phyloP scores from a whole-genome alignment of 2,797 vertebrate species.

The Neosilurus mollespiculum region DNA sequence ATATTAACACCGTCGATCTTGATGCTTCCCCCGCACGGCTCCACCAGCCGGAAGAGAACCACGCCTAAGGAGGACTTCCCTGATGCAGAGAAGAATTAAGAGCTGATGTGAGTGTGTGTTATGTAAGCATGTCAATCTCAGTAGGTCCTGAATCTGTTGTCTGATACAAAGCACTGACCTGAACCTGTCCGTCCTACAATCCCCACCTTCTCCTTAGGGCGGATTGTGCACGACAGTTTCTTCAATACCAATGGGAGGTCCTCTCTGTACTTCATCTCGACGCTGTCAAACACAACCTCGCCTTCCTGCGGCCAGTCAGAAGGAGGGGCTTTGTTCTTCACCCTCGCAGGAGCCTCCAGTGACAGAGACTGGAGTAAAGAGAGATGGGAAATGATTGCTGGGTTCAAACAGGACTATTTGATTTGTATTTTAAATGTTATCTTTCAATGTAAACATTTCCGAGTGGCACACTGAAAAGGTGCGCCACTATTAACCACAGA shows the following conservation, averaged over 20 bases:
- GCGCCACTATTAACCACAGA: no score
- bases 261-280: slow-evolving; percentile 88
- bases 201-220: slow-evolving; percentile 89
- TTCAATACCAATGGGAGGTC: slow-evolving; percentile 88
- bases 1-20: slow-evolving; percentile 87
- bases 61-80: slow-evolving; percentile 91
- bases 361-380: slow-evolving; percentile 69
- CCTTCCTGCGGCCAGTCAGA: slow-evolving; percentile 82
- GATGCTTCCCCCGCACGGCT: slow-evolving; percentile 85
- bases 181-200: slow-evolving; percentile 91
- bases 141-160: neutral
- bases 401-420: neutral
- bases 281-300: slow-evolving; percentile 82
- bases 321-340: slow-evolving; percentile 84
- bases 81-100: slow-evolving; percentile 48
- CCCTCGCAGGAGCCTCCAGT: slow-evolving; percentile 87
- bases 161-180: slow-evolving; percentile 64
- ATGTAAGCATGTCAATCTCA: neutral
- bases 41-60: slow-evolving; percentile 86
- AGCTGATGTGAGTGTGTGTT: neutral
- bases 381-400: neutral
- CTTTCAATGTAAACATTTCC: no score
- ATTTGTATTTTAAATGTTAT: neutral
- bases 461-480: no score
- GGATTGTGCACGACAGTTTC: slow-evolving; percentile 87